Evolutionary conservation across 1,140 invertebrate genomes (phyloP).

Genomic region (Zaprionus inermis): DNA sequence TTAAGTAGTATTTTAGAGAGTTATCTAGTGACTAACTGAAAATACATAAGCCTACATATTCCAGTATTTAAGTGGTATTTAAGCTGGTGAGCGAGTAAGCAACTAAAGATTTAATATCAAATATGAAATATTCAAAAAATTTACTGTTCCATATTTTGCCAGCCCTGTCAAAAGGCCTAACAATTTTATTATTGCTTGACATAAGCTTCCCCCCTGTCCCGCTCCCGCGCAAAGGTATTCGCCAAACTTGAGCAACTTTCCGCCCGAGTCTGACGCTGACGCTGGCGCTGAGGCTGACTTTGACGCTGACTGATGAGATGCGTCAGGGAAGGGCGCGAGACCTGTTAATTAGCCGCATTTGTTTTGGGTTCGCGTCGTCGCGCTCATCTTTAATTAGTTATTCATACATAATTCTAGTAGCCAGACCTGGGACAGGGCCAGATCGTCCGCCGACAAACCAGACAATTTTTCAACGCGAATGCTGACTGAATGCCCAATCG

Average conservation of each 20-base stretch:
- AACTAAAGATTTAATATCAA: neutral
- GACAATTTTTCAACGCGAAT: conserved; percentile 33
- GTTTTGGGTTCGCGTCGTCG: conserved; percentile 43
- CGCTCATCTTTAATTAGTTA: conserved; percentile 62
- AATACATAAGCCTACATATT: no score
- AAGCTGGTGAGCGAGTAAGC: no score
- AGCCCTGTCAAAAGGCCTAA: neutral
- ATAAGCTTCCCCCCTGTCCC: neutral
- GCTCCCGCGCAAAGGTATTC: neutral
- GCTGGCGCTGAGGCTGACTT: neutral
- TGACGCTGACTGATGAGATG: conserved; percentile 56
- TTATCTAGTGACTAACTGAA: no score
- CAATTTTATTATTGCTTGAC: conserved; percentile 3
- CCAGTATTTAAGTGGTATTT: no score
- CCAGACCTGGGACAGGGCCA: conserved; percentile 6
- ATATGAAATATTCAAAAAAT: neutral
- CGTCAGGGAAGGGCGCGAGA: neutral
- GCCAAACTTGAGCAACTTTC: neutral
- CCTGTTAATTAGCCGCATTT: conserved; percentile 72
- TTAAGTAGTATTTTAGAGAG: no score
- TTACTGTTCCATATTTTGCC: neutral
- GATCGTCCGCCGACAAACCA: conserved; percentile 1
- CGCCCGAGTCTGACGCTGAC: conserved; percentile 31
- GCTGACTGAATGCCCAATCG: conserved; percentile 12
- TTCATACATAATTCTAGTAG: conserved; percentile 58